Evolutionary conservation across 2,113 vertebrate genomes (phyloP).

Genomic region (Tenebrosternarchus preto): DNA sequence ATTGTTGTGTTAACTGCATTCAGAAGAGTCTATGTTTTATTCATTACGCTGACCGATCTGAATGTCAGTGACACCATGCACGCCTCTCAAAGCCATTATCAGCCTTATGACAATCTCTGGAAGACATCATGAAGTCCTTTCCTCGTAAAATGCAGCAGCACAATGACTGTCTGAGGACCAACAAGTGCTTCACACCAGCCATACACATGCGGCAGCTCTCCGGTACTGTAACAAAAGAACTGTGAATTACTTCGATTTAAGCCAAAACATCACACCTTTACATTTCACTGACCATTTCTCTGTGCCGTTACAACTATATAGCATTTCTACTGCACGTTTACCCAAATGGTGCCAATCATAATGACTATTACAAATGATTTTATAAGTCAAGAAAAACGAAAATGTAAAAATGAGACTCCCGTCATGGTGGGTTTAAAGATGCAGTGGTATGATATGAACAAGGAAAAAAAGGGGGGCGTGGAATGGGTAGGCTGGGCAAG

Average conservation of each 20-base stretch:
- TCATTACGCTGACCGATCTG: slow-evolving; percentile 17
- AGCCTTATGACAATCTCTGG: slow-evolving; percentile 6
- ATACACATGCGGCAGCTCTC: background rate
- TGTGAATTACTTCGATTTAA: background rate
- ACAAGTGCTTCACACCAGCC: background rate
- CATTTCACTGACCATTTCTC: background rate
- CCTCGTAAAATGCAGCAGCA: background rate
- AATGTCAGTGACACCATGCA: slow-evolving; percentile 35
- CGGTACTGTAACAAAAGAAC: background rate
- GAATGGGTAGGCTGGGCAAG: background rate
- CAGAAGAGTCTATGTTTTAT: slow-evolving; percentile 32
- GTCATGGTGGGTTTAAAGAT: background rate
- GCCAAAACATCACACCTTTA: background rate
- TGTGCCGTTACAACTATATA: background rate
- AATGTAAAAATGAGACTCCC: background rate
- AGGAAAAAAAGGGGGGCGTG: no score
- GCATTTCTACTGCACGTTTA: background rate
- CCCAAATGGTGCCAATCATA: background rate
- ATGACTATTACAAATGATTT: background rate
- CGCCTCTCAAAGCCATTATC: background rate
- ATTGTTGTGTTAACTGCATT: slow-evolving; percentile 31
- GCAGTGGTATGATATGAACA: no score
- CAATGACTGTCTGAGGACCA: background rate
- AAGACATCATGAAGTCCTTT: background rate
- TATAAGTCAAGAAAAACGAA: no score